Percentiles rank a stretch among this genome's conserved stretches.
These are phyloP conservation scores for Apodemia zela DNA, from an alignment of 2,888 invertebrate species.

Conservation along the genomic window DNA sequence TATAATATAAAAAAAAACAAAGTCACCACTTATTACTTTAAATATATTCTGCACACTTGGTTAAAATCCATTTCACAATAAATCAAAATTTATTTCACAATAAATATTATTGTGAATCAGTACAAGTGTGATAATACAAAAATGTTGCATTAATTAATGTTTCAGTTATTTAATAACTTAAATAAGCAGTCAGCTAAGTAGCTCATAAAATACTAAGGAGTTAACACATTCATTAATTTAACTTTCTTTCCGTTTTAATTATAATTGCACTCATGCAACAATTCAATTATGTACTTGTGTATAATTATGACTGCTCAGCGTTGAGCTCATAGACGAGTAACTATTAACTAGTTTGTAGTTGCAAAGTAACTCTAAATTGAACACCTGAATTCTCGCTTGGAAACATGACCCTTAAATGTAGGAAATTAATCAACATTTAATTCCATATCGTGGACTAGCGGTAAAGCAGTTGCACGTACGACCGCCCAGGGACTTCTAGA, in stretches of 20 bases:
- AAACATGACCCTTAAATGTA: constrained; percentile 52
- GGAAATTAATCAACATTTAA: constrained; percentile 76
- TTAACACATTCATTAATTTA: not conserved
- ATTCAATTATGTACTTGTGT: constrained; percentile 32
- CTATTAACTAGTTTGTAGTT: constrained; percentile 66
- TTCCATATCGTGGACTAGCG: constrained; percentile 55
- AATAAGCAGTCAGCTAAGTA: too few relatives aligned
- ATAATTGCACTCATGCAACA: not conserved
- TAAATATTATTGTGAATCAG: too few relatives aligned
- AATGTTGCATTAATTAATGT: too few relatives aligned
- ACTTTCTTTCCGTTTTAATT: not conserved
- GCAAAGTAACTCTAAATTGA: constrained; percentile 60
- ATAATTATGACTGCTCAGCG: constrained; percentile 45
- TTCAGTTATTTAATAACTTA: too few relatives aligned
- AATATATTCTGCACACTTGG: too few relatives aligned
- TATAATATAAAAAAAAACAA: too few relatives aligned
- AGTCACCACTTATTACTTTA: too few relatives aligned
- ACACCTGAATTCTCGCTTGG: constrained; percentile 55
- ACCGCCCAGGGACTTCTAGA: constrained; percentile 59
- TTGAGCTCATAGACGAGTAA: constrained; percentile 36
- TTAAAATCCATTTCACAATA: too few relatives aligned
- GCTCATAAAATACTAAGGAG: not conserved
- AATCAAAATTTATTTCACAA: too few relatives aligned
- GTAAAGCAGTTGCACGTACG: constrained; percentile 53
- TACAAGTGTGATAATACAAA: too few relatives aligned